phyloP scores from a whole-genome alignment of 2,888 invertebrate genomes.

The Cataglyphis altisquamis region DNA sequence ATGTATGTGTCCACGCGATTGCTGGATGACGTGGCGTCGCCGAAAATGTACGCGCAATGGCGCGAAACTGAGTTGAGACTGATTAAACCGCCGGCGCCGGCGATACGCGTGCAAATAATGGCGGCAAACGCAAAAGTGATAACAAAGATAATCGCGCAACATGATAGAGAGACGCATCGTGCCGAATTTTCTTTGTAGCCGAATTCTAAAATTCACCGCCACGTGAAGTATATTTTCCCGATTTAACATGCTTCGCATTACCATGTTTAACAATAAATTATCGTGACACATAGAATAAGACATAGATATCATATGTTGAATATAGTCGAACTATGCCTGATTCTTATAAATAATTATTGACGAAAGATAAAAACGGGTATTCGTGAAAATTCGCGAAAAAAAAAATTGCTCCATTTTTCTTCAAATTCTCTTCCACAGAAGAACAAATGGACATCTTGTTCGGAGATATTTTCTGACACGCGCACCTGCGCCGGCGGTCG shows the following conservation, averaged over 20 bases:
- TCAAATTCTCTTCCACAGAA: neutral
- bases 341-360: neutral
- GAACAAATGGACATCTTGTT: neutral
- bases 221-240: neutral
- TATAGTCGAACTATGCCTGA: neutral
- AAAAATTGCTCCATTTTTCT: neutral
- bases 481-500: conserved; percentile 30
- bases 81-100: conserved; percentile 45
- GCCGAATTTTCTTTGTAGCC: too few relatives aligned
- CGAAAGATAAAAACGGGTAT: neutral
- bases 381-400: neutral
- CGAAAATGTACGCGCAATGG: conserved; percentile 21
- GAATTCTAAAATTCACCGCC: conserved; percentile 23
- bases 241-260: neutral
- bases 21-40: conserved; percentile 18
- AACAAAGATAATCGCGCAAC: neutral
- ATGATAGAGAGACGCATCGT: neutral
- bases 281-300: conserved; percentile 11
- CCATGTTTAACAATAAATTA: conserved; percentile 24
- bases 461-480: neutral
- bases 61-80: conserved; percentile 32
- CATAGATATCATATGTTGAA: conserved; percentile 2
- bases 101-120: neutral
- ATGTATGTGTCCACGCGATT: neutral
- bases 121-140: neutral